Base-by-base conservation (phyloP, 2,888 invertebrate genomes). In the Tenthredo mesomela region DNA sequence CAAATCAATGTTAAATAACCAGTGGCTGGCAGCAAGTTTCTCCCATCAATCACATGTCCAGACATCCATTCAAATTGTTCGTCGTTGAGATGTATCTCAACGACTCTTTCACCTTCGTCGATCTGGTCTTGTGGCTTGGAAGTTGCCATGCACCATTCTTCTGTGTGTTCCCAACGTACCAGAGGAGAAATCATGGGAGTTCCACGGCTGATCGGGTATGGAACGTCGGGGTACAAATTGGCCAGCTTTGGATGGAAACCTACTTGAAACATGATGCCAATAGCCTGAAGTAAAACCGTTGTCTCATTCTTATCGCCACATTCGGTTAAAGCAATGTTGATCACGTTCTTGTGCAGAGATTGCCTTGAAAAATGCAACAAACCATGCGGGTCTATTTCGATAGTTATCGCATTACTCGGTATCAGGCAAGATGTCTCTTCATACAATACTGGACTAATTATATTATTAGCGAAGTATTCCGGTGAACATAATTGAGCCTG, bases 1-100 rank as follows among this genome's bases (percentile, higher is more conserved):
- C 95, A 95, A 2, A 94, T 94, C 1, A 95, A 89, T 6, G 90
- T 88, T 18, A 94, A 85, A 21, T 94, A 89, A 0, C 94, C 96
- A 25, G 96, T 96, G 85, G 97, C 97, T 5, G 97, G 96, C 87
- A 95, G 95, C 12, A 96, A 92, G 84, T 95, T 95, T 67, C 95
- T 92, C 18, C 98, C 97, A 93, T 98, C 98, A 86, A 98, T 96
- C 37, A 95, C 95, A 93, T 98, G 98, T 0, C 97, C 97, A 80
- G 94, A 93, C 92, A 97, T 94, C 90, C 95, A 97, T 85, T 96
- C 95, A 90, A 95, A 95, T 89, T 96, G 95, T 84, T 96, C 96
- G 87, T 96, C 96, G 0, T 93, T 93, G 5, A 96, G 93, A 29
- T 95, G 94, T 88, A 97, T 94, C 29, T 94, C 92, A 25, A 96